Conservation (phyloP, 2,113 vertebrate species). For the Leuciscus idus region DNA sequence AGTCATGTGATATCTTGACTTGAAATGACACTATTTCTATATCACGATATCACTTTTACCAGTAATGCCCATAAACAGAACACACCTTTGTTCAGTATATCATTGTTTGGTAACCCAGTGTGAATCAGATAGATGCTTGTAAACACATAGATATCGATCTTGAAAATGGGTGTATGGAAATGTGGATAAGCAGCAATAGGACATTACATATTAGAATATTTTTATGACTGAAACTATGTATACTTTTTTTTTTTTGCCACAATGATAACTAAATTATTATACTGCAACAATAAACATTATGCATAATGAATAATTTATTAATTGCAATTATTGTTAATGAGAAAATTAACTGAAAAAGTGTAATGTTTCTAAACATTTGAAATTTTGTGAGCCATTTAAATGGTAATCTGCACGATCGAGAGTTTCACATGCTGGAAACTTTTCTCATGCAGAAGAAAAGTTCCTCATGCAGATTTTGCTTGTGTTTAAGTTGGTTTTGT, state of each 20-base stretch:
- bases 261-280: not conserved
- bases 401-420: too few species aligned
- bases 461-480: too few species aligned
- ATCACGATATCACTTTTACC: not conserved
- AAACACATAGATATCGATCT: not conserved
- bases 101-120: not conserved
- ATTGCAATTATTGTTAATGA: not conserved
- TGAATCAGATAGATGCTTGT: not conserved
- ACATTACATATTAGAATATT: not conserved
- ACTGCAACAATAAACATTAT: not conserved
- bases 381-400: too few species aligned
- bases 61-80: not conserved
- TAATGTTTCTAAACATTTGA: not conserved
- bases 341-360: not conserved
- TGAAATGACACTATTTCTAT: not conserved
- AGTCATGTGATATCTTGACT: not conserved
- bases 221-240: not conserved
- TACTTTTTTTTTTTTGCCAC: not conserved
- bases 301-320: not conserved
- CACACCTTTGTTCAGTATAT: not conserved
- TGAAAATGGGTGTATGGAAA: not conserved
- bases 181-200: constrained; percentile 11
- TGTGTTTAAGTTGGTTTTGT: too few species aligned
- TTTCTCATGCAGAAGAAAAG: too few species aligned
- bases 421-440: too few species aligned